Percentiles rank a stretch among this genome's conserved stretches.
Evolutionary conservation across 2,888 invertebrate genomes (phyloP).

Genomic region (Spodoptera exigua): DNA sequence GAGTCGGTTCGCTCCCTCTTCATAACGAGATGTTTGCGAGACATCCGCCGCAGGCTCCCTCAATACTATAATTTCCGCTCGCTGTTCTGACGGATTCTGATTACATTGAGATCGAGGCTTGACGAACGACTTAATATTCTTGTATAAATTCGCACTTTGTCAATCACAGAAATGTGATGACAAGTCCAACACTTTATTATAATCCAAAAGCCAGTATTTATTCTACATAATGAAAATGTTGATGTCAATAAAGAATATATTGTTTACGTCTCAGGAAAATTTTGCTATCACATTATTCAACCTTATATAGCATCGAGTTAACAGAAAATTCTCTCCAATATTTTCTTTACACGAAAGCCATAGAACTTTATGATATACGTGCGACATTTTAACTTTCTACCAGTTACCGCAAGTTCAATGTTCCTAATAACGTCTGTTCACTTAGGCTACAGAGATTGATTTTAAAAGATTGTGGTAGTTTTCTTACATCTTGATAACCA

Average conservation of each 20-base stretch:
- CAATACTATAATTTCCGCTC: conserved; percentile 78
- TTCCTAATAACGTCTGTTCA: conserved; percentile 27
- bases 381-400: conserved; percentile 37
- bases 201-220: conserved; percentile 1
- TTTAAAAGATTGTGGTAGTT: conserved; percentile 34
- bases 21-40: conserved; percentile 64
- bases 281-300: conserved; percentile 9
- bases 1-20: conserved; percentile 51
- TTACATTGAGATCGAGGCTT: conserved; percentile 59
- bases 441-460: background rate
- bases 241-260: too few relatives aligned
- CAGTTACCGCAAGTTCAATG: conserved; percentile 32
- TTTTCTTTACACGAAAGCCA: conserved; percentile 28
- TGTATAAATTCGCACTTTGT: conserved; percentile 58
- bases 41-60: conserved; percentile 72
- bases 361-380: conserved; percentile 34
- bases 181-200: conserved; percentile 12
- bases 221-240: too few relatives aligned
- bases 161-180: conserved; percentile 13
- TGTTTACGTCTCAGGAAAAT: too few relatives aligned
- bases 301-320: conserved; percentile 4
- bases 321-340: conserved; percentile 27
- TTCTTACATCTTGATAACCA: conserved; percentile 39
- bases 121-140: conserved; percentile 58
- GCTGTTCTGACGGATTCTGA: conserved; percentile 65